Conservation (phyloP, 1,140 invertebrate species). For the Limonius californicus region DNA sequence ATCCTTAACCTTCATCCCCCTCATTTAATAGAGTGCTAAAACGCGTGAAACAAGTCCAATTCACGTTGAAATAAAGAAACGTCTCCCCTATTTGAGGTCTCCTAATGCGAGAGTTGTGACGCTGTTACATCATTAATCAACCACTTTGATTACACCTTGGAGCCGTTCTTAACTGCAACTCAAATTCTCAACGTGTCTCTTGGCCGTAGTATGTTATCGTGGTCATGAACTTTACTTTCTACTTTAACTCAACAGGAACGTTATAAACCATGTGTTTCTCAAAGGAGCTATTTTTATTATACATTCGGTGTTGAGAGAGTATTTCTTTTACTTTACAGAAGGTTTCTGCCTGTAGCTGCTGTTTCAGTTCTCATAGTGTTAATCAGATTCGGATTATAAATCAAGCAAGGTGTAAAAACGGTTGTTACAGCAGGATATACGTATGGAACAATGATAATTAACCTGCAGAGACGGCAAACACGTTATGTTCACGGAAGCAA, state of each 20-base stretch:
- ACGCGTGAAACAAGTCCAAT: neutral
- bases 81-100: neutral
- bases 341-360: too few species aligned
- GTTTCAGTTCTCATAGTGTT: too few species aligned
- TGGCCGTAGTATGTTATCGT: neutral
- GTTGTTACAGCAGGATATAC: too few species aligned
- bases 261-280: too few species aligned
- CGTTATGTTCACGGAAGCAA: too few species aligned
- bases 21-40: slow-evolving; percentile 11
- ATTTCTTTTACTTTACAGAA: too few species aligned
- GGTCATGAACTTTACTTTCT: neutral
- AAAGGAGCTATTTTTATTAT: too few species aligned
- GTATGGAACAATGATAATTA: too few species aligned
- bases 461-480: too few species aligned
- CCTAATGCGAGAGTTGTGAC: slow-evolving; percentile 10
- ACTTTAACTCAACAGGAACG: neutral
- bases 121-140: slow-evolving; percentile 13
- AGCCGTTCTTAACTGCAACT: neutral
- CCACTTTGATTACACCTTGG: slow-evolving; percentile 2
- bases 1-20: neutral
- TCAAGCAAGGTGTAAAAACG: too few species aligned
- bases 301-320: too few species aligned
- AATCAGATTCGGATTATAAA: too few species aligned
- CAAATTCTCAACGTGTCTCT: slow-evolving; percentile 3
- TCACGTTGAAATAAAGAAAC: slow-evolving; percentile 7